Evolutionary conservation across 2,888 invertebrate genomes (phyloP), one percentile per base, ranked within the genome.

Genomic region (Cephus pygmeus): DNA sequence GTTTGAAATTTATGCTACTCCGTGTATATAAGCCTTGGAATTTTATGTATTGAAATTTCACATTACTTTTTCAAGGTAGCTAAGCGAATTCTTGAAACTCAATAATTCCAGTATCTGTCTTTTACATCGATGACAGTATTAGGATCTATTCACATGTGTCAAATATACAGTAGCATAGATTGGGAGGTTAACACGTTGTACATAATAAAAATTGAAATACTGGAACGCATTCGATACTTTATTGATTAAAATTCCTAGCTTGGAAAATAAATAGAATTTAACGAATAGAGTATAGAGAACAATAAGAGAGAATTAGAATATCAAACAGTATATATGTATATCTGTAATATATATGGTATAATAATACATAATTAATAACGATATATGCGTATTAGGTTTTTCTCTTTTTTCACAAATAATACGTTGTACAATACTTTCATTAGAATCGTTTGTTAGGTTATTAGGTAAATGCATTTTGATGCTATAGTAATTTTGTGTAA

Each of bases 331-430:
- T 71, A 31, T 35, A 74, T 31, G 35, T 74, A 71, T 71, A 31
- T 71, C 31, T 71, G 56, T 75, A 77, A 71, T 78, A 78, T 76
- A 69, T 78, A 69, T 74, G 76, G 11, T n/a, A 69, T 77, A 73
- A 73, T 78, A 69, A 40, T 80, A 79, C 69, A 75, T 73, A 79
- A 73, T 79, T 73, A 77, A 76, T 81, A 79, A 81, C 77, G 56
- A 77, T 80, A 82, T 77, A 23, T 35, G 11, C 35, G 79, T 75
- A 76, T 80, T 77, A 80, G 77, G 9, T 4, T 31, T 34, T 30
- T 11, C 30, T 77, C 12, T 73, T 34, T 79, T 83, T 84, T 82
- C 85, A 85, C 83, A 82, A 86, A 77, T 83, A 87, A 87, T 83
- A 86, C 81, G 78, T 82, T 79, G 79, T 79, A 80, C 77, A 79